Base-by-base conservation (phyloP, 1,140 invertebrate species). In the Pseudachorutes palmiensis region DNA sequence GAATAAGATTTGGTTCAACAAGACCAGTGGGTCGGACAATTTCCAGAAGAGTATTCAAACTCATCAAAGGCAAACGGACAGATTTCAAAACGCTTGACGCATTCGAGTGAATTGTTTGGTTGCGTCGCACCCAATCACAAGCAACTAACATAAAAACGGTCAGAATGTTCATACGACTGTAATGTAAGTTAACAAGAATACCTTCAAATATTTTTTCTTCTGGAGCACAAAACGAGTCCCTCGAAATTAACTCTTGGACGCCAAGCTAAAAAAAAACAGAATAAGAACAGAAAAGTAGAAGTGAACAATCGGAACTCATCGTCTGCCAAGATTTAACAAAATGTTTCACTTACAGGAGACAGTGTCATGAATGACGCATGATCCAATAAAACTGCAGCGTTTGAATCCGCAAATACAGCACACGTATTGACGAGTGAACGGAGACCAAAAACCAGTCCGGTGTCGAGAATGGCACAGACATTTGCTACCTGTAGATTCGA, bases 121-220 rank as follows among this genome's bases (percentile, higher is more conserved):
- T 85, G 73, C 86, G 79, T 76, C 84, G 86, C 67, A 89, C 88
- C 95, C 95, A 98, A 59, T 83, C 82, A 30, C 45, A 55, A 14
- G 51, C 24, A 24, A 55, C 51, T 55, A 24, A 24, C 9, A 55
- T 5, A 55, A 24, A 45, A 45, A 45, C 36, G 9, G 9, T 45
- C 19, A 45, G 36, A 45, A 45, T 45, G 9, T 45, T 45, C 19
- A 12, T 45, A 12, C 19, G 9, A 12, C 19, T 45, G 9, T 45
- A 45, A n/a, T n/a, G 51, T 19, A 16, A 55, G 24, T 14, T 55
- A 14, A 14, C 26, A 60, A 29, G 16, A 1, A 98, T 89, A 5
- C 91, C 89, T 74, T 85, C 82, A 79, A 98, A 99, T 69, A 99
- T 97, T 74, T 97, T 88, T 29, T 95, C 90, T 81, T 99, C 96